Evolutionary conservation across 1,140 invertebrate species (phyloP).

Genomic region (Zaprionus ghesquierei): DNA sequence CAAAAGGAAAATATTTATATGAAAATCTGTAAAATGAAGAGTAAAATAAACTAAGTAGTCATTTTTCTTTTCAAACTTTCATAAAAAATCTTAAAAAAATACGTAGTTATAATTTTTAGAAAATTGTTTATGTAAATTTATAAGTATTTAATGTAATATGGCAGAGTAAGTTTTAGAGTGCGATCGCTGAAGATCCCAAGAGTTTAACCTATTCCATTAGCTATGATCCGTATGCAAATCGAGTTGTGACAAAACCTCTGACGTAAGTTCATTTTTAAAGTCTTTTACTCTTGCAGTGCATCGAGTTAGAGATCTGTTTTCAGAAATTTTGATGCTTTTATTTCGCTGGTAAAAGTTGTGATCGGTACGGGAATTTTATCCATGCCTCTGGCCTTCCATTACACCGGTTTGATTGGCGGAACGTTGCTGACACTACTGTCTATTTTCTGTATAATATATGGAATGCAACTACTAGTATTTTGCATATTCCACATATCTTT

Average conservation of each 20-base stretch:
- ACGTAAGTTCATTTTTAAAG: slow-evolving; percentile 35
- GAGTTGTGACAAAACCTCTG: slow-evolving; percentile 12
- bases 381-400: slow-evolving; percentile 37
- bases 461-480: slow-evolving; percentile 37
- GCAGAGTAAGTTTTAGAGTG: neutral
- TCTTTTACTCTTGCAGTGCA: too few relatives aligned
- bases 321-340: slow-evolving; percentile 22
- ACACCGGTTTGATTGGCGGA: slow-evolving; percentile 22
- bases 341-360: slow-evolving; percentile 29
- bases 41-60: too few relatives aligned
- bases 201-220: neutral
- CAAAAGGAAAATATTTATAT: too few relatives aligned
- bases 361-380: slow-evolving; percentile 43
- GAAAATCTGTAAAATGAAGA: too few relatives aligned
- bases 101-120: neutral
- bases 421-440: neutral
- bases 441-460: slow-evolving; percentile 26
- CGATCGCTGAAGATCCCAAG: neutral
- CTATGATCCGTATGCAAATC: slow-evolving; percentile 42
- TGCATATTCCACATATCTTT: neutral
- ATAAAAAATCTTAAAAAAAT: neutral
- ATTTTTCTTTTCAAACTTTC: neutral
- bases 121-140: neutral
- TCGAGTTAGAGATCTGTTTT: neutral
- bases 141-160: neutral